Percentiles rank a stretch among this genome's conserved stretches.
Evolutionary conservation across 64 coral and sea anemone species (phyloP).

Genomic region (Anthopleura sola): DNA sequence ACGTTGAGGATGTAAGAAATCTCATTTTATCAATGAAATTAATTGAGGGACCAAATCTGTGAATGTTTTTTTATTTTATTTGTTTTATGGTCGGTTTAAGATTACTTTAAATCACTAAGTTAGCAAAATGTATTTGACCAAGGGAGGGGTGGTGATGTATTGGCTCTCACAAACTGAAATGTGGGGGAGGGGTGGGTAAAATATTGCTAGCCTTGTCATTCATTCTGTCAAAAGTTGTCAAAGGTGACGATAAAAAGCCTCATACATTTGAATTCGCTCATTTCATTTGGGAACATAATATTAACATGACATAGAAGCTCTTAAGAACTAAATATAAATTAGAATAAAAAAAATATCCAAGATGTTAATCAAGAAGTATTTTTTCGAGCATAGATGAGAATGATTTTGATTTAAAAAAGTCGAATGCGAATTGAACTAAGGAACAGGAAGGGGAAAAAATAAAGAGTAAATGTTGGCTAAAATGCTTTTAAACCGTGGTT

Average conservation of each 20-base stretch:
- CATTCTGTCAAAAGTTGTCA: neutral
- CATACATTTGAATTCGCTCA: too few relatives aligned
- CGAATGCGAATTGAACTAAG: neutral
- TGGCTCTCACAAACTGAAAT: neutral
- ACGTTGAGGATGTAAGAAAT: neutral
- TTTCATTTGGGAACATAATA: neutral
- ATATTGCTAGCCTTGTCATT: neutral
- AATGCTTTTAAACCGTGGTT: conserved; percentile 1
- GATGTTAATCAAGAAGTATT: neutral
- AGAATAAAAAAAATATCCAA: neutral
- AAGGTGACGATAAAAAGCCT: neutral
- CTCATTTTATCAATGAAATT: neutral
- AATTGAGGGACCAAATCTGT: neutral
- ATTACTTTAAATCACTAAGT: neutral
- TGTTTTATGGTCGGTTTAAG: neutral
- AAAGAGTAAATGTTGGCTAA: neutral
- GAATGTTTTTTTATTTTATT: too few relatives aligned
- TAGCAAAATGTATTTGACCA: too few relatives aligned
- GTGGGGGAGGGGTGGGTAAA: neutral
- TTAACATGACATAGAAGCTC: neutral
- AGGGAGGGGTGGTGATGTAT: neutral
- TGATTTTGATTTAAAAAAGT: neutral
- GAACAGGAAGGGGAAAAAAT: neutral
- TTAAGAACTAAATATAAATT: neutral
- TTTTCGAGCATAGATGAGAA: neutral